These are phyloP conservation scores for Colinus virginianus DNA, from an alignment of 2,113 vertebrate genomes.

Conservation along the genomic window DNA sequence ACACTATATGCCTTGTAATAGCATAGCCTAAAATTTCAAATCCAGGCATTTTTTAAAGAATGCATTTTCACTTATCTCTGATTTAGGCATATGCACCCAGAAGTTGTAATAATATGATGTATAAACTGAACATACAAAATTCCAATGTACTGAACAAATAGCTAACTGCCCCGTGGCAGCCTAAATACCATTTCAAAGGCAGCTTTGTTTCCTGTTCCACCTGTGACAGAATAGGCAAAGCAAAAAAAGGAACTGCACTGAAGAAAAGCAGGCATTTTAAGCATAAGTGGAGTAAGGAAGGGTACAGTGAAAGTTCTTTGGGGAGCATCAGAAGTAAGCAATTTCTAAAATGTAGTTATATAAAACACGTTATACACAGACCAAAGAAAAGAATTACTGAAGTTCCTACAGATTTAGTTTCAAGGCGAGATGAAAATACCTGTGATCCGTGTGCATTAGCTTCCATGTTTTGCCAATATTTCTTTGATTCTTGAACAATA, in stretches of 20 bases:
- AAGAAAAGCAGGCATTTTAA: background rate
- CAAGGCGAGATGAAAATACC: constrained; percentile 73
- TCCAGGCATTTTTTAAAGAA: background rate
- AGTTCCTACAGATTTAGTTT: background rate
- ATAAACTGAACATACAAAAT: background rate
- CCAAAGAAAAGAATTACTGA: background rate
- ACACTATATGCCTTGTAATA: background rate
- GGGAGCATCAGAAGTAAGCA: background rate
- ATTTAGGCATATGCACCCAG: background rate
- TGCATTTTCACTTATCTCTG: background rate
- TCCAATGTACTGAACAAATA: background rate
- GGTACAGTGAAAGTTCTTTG: background rate
- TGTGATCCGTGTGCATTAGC: constrained; percentile 82
- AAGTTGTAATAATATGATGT: background rate
- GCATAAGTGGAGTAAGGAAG: background rate
- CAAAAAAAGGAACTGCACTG: background rate
- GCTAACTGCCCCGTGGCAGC: background rate
- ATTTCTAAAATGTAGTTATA: background rate
- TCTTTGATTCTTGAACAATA: constrained; percentile 92
- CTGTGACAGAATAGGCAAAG: background rate
- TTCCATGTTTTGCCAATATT: constrained; percentile 86
- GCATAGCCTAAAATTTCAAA: background rate
- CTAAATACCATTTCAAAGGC: too few species aligned
- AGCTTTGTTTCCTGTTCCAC: background rate
- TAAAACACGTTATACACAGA: background rate